Conservation (phyloP, 2,888 invertebrate genomes). For the Drosophila percnosoma region DNA sequence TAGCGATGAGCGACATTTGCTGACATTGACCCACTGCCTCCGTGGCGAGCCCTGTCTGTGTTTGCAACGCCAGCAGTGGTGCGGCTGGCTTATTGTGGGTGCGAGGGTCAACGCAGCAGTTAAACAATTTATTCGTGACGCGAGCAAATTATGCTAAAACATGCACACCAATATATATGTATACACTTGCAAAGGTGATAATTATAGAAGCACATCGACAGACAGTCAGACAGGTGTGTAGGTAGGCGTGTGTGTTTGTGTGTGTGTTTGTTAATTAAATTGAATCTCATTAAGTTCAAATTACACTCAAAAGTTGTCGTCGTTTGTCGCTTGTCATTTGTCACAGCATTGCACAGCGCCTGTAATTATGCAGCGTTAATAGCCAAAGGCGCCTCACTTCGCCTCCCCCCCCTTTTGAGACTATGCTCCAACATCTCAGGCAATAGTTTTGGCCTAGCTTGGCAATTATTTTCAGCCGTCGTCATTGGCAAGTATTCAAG, state of each 20-base stretch:
- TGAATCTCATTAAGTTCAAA: slow-evolving; percentile 77
- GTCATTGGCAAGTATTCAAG: slow-evolving; percentile 68
- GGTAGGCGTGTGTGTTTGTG: slow-evolving; percentile 14
- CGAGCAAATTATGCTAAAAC: slow-evolving; percentile 53
- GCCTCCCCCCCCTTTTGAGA: background rate
- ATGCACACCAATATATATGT: slow-evolving; percentile 16
- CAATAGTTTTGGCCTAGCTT: background rate
- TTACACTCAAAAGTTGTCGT: slow-evolving; percentile 63
- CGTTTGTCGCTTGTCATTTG: slow-evolving; percentile 45
- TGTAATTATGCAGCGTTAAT: slow-evolving; percentile 71
- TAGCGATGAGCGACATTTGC: slow-evolving; percentile 57
- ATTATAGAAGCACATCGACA: slow-evolving; percentile 29
- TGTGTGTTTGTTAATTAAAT: slow-evolving; percentile 63
- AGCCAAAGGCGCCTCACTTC: slow-evolving; percentile 8
- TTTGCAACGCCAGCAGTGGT: background rate
- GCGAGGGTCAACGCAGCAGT: slow-evolving; percentile 52
- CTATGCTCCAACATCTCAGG: background rate
- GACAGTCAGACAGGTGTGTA: background rate
- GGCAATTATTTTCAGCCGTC: slow-evolving; percentile 41
- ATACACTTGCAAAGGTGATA: slow-evolving; percentile 46
- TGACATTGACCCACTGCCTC: slow-evolving; percentile 67
- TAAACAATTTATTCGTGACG: slow-evolving; percentile 48
- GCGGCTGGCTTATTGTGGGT: slow-evolving; percentile 35
- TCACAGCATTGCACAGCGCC: slow-evolving; percentile 55
- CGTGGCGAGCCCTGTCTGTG: slow-evolving; percentile 8